A percentile compares a stretch with the other conserved stretches of the same genome.
These are phyloP conservation scores for Chrysolina haemoptera DNA, from an alignment of 2,888 invertebrate species.

Conservation along the genomic window DNA sequence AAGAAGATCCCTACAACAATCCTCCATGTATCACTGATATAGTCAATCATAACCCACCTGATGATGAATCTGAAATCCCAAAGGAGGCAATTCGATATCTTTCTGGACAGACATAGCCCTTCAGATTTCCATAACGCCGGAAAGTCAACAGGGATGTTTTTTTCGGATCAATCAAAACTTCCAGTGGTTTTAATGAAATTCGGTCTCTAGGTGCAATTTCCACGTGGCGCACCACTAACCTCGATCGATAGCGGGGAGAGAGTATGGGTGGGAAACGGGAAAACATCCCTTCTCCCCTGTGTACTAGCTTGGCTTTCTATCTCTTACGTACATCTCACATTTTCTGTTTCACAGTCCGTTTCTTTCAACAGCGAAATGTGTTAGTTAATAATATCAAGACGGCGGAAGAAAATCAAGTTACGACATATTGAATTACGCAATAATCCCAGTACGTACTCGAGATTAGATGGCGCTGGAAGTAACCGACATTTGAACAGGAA, in stretches of 20 bases:
- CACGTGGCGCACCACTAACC: constrained; percentile 8
- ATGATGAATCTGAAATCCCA: neutral
- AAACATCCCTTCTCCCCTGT: neutral
- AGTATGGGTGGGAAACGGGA: neutral
- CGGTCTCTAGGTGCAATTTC: constrained; percentile 5
- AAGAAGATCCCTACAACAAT: too few species aligned
- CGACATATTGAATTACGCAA: too few species aligned
- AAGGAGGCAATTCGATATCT: neutral
- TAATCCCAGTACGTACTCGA: too few species aligned
- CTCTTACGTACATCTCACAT: neutral
- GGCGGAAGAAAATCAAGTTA: too few species aligned
- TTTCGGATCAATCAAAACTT: neutral
- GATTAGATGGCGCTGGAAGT: too few species aligned
- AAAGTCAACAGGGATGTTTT: neutral
- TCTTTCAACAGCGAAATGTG: neutral
- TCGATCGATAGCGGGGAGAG: neutral
- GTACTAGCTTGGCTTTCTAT: neutral
- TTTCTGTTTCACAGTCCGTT: neutral
- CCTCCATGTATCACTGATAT: too few species aligned
- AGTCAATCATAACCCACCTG: too few species aligned
- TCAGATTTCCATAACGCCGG: neutral
- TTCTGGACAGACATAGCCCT: neutral
- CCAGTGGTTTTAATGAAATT: neutral
- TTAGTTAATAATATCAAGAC: too few species aligned
- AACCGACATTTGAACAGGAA: too few species aligned